A percentile compares a stretch with the other conserved stretches of the same genome.
Conservation (phyloP, 2,888 invertebrate genomes). For the Dysmachus trigonus region DNA sequence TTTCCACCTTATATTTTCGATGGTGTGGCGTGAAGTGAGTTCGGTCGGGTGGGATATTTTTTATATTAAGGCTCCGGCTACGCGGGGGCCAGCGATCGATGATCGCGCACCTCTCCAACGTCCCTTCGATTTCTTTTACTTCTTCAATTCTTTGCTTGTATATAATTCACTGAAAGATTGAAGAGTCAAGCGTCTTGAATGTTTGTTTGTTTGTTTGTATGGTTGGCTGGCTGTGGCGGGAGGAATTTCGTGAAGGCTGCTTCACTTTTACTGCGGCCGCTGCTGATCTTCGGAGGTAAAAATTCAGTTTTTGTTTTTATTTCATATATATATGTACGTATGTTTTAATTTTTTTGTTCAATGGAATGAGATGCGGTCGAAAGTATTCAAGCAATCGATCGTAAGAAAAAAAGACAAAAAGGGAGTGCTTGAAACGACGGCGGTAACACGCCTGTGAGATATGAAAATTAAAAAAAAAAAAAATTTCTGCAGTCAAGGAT, state of each 20-base stretch:
- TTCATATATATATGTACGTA: too few relatives aligned
- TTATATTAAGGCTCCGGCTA: too few relatives aligned
- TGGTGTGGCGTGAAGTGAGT: neutral
- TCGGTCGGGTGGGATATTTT: too few relatives aligned
- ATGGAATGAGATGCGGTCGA: too few relatives aligned
- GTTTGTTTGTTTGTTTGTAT: neutral
- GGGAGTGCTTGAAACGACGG: neutral
- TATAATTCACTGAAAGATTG: too few relatives aligned
- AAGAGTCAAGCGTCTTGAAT: too few relatives aligned
- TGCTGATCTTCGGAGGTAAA: neutral
- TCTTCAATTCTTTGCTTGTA: too few relatives aligned
- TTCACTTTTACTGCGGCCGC: neutral
- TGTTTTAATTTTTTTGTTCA: neutral
- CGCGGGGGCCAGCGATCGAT: too few relatives aligned
- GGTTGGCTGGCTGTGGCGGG: neutral
- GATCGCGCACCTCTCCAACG: too few relatives aligned
- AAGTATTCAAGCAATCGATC: too few relatives aligned
- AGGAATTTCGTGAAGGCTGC: neutral
- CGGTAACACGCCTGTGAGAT: neutral
- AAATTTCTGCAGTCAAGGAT: neutral
- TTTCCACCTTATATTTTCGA: neutral
- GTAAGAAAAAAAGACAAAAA: neutral
- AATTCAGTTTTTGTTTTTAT: too few relatives aligned
- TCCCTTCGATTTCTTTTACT: too few relatives aligned
- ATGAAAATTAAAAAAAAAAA: slow-evolving; percentile 20